Evolutionary conservation across 1,140 invertebrate species (phyloP).

Genomic region (Ruditapes philippinarum): DNA sequence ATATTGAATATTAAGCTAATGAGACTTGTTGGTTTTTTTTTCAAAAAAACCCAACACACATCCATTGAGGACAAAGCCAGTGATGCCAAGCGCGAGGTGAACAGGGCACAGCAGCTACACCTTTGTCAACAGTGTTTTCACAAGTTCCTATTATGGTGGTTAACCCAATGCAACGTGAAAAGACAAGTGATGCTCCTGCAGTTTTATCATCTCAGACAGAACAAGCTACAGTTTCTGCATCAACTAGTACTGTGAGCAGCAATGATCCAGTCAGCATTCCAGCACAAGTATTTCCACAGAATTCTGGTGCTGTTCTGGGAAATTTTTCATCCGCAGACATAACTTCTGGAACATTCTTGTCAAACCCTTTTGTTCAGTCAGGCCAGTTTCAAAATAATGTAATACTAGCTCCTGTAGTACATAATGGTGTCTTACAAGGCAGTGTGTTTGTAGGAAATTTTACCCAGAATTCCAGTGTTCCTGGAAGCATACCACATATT

Average conservation of each 20-base stretch:
- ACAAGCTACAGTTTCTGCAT: background rate
- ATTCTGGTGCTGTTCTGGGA: background rate
- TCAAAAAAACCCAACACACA: no score
- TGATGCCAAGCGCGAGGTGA: no score
- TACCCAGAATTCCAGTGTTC: background rate
- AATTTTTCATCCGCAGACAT: background rate
- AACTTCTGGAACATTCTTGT: background rate
- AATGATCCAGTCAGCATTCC: no score
- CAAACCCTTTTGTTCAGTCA: background rate
- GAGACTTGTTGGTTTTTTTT: no score
- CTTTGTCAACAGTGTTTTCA: background rate
- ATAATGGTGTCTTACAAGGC: background rate
- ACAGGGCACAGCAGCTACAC: background rate
- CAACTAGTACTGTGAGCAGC: background rate
- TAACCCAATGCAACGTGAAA: background rate
- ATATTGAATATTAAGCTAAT: no score
- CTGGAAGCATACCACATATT: background rate
- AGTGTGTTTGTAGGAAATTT: background rate
- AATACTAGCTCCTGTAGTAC: background rate
- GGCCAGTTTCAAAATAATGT: background rate
- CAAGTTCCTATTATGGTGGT: constrained; percentile 26
- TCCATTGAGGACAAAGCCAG: no score
- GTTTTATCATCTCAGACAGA: background rate
- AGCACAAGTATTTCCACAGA: background rate
- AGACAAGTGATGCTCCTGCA: background rate